phyloP scores from a whole-genome alignment of 2,797 vertebrate genomes.

The Oreortyx pictus region DNA sequence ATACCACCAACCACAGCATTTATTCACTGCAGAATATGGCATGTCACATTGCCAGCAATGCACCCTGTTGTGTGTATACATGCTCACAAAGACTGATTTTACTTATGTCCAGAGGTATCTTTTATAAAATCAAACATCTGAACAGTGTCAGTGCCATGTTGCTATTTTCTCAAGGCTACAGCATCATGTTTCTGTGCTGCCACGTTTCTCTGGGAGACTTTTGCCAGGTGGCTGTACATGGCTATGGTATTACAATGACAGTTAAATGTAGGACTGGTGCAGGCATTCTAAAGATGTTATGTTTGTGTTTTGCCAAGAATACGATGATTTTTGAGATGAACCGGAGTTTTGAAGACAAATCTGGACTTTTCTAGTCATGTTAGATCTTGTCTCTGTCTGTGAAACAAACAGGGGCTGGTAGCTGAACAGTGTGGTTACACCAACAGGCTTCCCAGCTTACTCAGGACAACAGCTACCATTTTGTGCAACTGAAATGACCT shows the following conservation, averaged over 20 bases:
- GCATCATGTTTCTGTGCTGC: not conserved
- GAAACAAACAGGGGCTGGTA: not conserved
- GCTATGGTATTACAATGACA: not conserved
- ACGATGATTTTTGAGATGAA: not conserved
- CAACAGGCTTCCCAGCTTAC: not conserved
- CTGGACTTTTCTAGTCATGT: not conserved
- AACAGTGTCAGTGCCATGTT: not conserved
- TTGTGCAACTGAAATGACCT: fast-evolving
- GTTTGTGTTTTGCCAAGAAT: not conserved
- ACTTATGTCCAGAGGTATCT: not conserved
- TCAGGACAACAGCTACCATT: not conserved
- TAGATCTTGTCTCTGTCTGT: not conserved
- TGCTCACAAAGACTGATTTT: not conserved
- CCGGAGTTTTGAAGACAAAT: not conserved
- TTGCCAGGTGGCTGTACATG: not conserved
- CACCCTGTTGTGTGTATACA: not conserved
- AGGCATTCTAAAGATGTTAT: not conserved
- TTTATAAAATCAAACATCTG: slow-evolving; percentile 1
- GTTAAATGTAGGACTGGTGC: not conserved
- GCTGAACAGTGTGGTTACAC: not conserved
- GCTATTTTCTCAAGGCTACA: not conserved
- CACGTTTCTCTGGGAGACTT: not conserved
- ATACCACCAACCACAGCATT: fast-evolving
- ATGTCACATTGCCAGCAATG: fast-evolving
- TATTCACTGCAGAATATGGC: fast-evolving